Base-by-base conservation (phyloP, 2,797 vertebrate species). In the Pelochelys cantorii region DNA sequence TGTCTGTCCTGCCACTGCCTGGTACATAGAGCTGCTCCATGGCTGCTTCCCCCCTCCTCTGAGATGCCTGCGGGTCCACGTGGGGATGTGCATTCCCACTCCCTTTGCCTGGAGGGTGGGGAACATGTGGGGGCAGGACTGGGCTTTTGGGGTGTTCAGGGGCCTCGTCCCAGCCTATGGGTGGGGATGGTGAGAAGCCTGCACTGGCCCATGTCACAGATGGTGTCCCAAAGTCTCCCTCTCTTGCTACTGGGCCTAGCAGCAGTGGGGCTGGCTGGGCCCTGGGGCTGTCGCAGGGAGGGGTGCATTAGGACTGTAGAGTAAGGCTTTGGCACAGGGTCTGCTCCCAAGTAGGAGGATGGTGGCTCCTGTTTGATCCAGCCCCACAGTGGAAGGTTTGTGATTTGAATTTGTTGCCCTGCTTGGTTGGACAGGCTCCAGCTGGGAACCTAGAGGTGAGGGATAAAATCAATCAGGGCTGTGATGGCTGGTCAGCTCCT, bases 191-290 rank as follows among this genome's bases (percentile, higher is more conserved):
- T 11, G n/a, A n/a, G 17, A 1, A 15, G 17, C 65, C 31, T 20
- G 17, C 31, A 3, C 65, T 71, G n/a, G 9, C 18, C n/a, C 18
- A 34, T 20, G 65, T 22, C 31, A 37, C 15, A 68, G 5, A 37
- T 11, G 18, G 34, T 34, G n/a, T 90, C 93, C 86, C 84, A 95
- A 91, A 95, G 94, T 93, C 95, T 93, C 92, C 87, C 87, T 94
- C 79, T 85, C 88, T 88, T 90, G 83, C 88, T 74, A 5, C 65
- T 22, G 20, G 17, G 17, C 65, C 8, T n/a, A 68, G 65, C 1
- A 9, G 65, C 4, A 14, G 65, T 34, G n/a, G n/a, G 62, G n/a
- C 34, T 68, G n/a, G n/a, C n/a, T 34, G 65, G 9, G 3, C 17
- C 62, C n/a, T 10, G 20, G n/a, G n/a, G n/a, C 65, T 71, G n/a